Evolutionary conservation across 2,888 invertebrate genomes (phyloP), one percentile per base, ranked within the genome.

Genomic region (Leptinotarsa tumamoca): DNA sequence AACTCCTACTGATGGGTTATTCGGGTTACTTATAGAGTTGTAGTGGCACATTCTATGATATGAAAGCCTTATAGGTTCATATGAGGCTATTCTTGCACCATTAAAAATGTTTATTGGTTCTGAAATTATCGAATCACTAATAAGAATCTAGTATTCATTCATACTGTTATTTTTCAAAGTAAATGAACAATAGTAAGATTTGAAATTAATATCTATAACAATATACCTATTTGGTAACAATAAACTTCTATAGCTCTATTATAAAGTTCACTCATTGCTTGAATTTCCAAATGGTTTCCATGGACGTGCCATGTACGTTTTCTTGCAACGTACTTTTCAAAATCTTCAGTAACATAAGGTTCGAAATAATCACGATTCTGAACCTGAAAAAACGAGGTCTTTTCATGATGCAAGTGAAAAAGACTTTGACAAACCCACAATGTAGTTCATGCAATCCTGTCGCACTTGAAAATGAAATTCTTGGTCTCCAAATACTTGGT

Each of bases 271-370:
- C 95, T 95, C 90, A 97, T 93, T 27, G 96, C 96, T 88, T 96
- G 96, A 86, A 97, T 95, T 89, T 97, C 97, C 82, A 96, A 92
- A 86, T 97, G 96, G 89, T 97, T 97, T 67, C 97, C 97, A 87
- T 96, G 96, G 43, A 94, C 94, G 86, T 93, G 92, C 84, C 93
- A 93, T 83, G 92, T 90, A 27, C 95, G 91, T 88, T 97, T 97
- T 56, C 97, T 91, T 82, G 92, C 92, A 33, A 97, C 92, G 85
- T 97, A 97, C 56, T 92, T 93, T 78, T 92, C 93, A 85, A 96
- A 96, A 88, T 96, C 95, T 88, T 97, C 97, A 0, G 96, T 96
- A 61, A 97, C 94, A 89, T 96, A 97, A 82, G 95, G 95, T 27
- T 94, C 94, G 87, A 95, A 97, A 85, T 95, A 95, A 86, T 96